Evolutionary conservation across 2,888 invertebrate species (phyloP).

Genomic region (Dynastes tityus): DNA sequence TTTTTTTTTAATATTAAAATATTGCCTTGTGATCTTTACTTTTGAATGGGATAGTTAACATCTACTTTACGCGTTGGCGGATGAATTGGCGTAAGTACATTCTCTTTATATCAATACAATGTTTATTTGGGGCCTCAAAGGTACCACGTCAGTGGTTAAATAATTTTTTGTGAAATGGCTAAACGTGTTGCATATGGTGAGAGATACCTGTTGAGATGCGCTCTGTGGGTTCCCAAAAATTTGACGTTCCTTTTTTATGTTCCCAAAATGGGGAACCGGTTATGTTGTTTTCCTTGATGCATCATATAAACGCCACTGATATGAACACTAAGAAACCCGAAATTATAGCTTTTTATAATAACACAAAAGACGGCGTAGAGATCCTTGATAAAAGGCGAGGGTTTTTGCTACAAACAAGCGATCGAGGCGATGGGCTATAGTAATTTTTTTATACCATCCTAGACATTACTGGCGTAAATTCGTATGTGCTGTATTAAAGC

Average conservation of each 20-base stretch:
- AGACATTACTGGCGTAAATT: background rate
- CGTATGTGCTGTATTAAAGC: background rate
- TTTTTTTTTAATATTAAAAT: too few relatives aligned
- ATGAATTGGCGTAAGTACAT: background rate
- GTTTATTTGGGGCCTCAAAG: background rate
- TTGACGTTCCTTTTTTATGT: too few relatives aligned
- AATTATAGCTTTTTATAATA: constrained; percentile 3
- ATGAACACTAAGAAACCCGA: background rate
- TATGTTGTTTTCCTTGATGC: too few relatives aligned
- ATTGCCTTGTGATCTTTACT: background rate
- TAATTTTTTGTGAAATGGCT: constrained; percentile 21
- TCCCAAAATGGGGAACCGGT: too few relatives aligned
- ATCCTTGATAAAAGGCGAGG: background rate
- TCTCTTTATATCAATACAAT: background rate
- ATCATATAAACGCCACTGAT: background rate
- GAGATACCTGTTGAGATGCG: too few relatives aligned
- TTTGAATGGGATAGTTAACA: background rate
- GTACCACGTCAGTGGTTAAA: constrained; percentile 9
- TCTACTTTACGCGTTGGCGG: background rate
- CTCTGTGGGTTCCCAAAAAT: too few relatives aligned
- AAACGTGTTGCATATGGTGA: background rate
- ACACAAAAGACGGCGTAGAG: background rate
- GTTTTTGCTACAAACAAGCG: background rate
- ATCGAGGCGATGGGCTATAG: background rate
- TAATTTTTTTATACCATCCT: background rate